Evolutionary conservation across 1,140 invertebrate genomes (phyloP).

Genomic region (Drosophila lacertosa): DNA sequence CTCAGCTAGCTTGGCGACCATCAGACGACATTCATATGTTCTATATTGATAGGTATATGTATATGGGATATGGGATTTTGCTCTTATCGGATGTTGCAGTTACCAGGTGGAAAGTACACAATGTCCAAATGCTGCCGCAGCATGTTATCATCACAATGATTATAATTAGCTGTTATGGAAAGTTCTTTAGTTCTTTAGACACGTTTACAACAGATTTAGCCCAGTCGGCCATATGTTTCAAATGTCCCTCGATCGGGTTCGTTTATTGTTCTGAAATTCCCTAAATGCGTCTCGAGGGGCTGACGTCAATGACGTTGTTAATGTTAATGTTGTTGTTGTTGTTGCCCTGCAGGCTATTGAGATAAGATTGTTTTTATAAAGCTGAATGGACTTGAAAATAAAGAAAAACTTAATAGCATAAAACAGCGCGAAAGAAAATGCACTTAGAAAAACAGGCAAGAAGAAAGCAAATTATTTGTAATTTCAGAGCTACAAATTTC

Average conservation of each 20-base stretch:
- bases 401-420: too few relatives aligned
- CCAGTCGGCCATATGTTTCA: slow-evolving; percentile 38
- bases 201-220: slow-evolving; percentile 22
- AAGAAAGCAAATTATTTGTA: too few relatives aligned
- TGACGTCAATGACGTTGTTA: slow-evolving; percentile 23
- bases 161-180: not conserved
- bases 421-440: too few relatives aligned
- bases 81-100: slow-evolving; percentile 8
- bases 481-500: too few relatives aligned
- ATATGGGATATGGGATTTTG: slow-evolving; percentile 3
- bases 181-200: slow-evolving; percentile 5
- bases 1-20: slow-evolving; percentile 24
- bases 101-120: slow-evolving; percentile 4
- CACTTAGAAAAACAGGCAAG: too few relatives aligned
- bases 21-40: not conserved
- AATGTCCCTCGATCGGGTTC: slow-evolving; percentile 13
- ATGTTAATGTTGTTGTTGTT: too few relatives aligned
- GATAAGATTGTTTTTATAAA: slow-evolving; percentile 30
- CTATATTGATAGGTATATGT: slow-evolving; percentile 11
- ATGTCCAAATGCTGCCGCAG: not conserved
- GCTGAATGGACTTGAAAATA: too few relatives aligned
- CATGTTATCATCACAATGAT: not conserved
- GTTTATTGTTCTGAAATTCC: slow-evolving; percentile 58
- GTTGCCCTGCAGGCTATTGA: not conserved
- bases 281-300: slow-evolving; percentile 28